Percentiles rank a stretch among this genome's conserved stretches.
Conservation (phyloP, 2,113 vertebrate species). For the Mandrillus leucophaeus region DNA sequence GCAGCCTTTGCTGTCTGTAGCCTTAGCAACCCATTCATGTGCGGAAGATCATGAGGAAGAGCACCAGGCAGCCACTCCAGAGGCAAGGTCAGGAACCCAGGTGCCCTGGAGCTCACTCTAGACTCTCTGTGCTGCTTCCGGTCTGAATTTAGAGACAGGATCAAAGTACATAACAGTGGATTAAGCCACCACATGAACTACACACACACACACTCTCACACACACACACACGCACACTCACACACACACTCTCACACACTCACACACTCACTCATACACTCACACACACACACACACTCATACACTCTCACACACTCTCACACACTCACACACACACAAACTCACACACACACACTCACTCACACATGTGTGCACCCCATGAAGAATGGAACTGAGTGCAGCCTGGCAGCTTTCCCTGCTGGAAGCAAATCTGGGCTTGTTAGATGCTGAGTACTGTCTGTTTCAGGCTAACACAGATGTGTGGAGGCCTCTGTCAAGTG, state of each 20-base stretch:
- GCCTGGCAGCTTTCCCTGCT: neutral
- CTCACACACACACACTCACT: neutral
- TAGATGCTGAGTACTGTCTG: neutral
- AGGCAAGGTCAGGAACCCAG: neutral
- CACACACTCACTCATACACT: neutral
- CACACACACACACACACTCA: too few species aligned
- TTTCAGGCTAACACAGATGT: neutral
- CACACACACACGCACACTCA: neutral
- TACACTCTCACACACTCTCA: too few species aligned
- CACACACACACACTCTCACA: rapidly evolving
- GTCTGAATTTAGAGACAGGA: neutral
- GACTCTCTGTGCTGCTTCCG: neutral
- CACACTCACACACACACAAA: too few species aligned
- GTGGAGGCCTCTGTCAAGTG: neutral
- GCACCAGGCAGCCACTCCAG: neutral
- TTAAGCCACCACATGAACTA: neutral
- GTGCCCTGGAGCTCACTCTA: neutral
- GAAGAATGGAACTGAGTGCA: neutral
- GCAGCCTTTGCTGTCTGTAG: neutral
- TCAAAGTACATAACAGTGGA: neutral
- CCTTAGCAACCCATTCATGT: neutral
- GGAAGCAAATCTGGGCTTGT: neutral
- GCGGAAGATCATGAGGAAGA: neutral
- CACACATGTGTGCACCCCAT: neutral
- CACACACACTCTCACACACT: neutral